Percentiles rank a stretch among this genome's conserved stretches.
phyloP scores from a whole-genome alignment of 2,888 invertebrate species.

The Drosophila demipolita region DNA sequence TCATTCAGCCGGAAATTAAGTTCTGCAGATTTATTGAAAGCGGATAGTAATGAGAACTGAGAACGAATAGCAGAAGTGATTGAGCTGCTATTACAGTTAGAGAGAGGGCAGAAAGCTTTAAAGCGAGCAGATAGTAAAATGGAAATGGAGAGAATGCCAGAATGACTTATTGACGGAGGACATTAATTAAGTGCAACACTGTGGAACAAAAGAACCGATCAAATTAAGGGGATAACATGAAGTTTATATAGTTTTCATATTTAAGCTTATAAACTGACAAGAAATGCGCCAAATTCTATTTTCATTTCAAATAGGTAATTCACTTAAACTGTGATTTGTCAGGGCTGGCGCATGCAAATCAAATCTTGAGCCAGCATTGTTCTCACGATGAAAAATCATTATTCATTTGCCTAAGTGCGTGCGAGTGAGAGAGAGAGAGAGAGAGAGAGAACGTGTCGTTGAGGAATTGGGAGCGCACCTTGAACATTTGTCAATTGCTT shows the following conservation, averaged over 20 bases:
- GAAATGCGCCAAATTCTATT: background rate
- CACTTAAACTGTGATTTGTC: slow-evolving; percentile 2
- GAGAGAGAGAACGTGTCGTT: background rate
- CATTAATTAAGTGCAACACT: background rate
- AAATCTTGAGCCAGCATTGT: slow-evolving; percentile 55
- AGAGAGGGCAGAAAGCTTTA: slow-evolving; percentile 2
- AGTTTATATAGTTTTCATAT: background rate
- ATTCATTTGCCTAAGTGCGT: slow-evolving; percentile 60
- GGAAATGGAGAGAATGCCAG: background rate
- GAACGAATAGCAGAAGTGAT: slow-evolving; percentile 36
- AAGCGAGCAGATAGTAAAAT: background rate
- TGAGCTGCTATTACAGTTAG: slow-evolving; percentile 30
- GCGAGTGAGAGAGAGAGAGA: background rate
- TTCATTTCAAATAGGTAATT: slow-evolving; percentile 1
- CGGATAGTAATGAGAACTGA: slow-evolving; percentile 81
- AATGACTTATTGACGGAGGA: background rate
- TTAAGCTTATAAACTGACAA: background rate
- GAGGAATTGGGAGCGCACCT: slow-evolving; percentile 37
- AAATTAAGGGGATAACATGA: background rate
- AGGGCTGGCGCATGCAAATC: slow-evolving; percentile 56
- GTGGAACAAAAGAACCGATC: background rate
- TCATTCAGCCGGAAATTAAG: slow-evolving; percentile 84
- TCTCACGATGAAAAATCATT: slow-evolving; percentile 64
- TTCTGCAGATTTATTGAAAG: slow-evolving; percentile 84
- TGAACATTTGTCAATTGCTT: slow-evolving; percentile 59